These are phyloP conservation scores for Actenoides lindsayi DNA, from an alignment of 2,113 vertebrate species.

Conservation along the genomic window DNA sequence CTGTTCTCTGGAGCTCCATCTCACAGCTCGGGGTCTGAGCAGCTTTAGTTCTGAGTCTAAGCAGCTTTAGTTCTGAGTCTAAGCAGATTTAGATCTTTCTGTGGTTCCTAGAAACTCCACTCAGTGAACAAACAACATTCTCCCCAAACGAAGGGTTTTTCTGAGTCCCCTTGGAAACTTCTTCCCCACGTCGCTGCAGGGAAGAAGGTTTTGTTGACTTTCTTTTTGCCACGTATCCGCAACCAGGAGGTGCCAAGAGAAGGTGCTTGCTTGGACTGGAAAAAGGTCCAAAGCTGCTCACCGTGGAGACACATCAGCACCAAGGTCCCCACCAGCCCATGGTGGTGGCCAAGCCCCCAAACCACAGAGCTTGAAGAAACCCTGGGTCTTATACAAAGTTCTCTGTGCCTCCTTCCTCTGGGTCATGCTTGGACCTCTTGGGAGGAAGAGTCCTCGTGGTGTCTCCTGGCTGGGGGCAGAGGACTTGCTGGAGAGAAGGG, in stretches of 20 bases:
- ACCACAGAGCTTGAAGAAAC: neutral
- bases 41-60: too few species aligned
- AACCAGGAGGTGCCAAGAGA: neutral
- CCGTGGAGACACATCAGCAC: neutral
- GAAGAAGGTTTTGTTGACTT: neutral
- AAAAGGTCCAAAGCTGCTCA: neutral
- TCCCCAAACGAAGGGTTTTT: neutral
- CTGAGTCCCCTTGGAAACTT: neutral
- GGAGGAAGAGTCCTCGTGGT: rapidly evolving
- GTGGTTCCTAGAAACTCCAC: rapidly evolving
- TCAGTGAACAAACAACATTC: rapidly evolving
- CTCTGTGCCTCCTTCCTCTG: rapidly evolving
- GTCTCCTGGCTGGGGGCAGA: neutral
- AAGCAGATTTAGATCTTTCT: neutral
- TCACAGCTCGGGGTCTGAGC: too few species aligned
- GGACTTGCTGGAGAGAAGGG: rapidly evolving
- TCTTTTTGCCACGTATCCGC: rapidly evolving
- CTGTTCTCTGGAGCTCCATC: too few species aligned
- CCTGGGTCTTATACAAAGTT: neutral
- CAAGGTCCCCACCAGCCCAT: neutral
- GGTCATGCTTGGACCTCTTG: neutral
- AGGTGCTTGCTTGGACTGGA: neutral
- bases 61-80: too few species aligned
- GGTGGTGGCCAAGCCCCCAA: neutral
- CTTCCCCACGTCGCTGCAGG: neutral